Conservation (phyloP, 2,797 vertebrate genomes). For the Muscicapa comitata region DNA sequence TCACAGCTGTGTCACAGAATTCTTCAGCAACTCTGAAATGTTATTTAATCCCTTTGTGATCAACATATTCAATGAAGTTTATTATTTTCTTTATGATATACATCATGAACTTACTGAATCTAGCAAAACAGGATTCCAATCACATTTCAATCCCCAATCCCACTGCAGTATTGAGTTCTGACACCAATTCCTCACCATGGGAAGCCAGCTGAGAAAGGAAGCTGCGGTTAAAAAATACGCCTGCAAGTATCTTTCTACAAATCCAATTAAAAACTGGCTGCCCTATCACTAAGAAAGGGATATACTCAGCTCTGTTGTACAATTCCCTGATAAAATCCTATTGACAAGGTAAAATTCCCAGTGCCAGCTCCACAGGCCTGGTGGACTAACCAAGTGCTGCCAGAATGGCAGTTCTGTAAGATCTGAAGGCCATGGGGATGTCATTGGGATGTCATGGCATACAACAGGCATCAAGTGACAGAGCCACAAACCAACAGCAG, state of each 20-base stretch:
- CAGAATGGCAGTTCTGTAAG: neutral
- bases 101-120: neutral
- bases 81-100: neutral
- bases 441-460: rapidly evolving
- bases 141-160: neutral
- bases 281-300: neutral
- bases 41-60: neutral
- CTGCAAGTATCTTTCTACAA: neutral
- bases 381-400: neutral
- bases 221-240: neutral
- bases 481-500: neutral
- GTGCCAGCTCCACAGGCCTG: neutral
- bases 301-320: neutral
- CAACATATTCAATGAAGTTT: neutral
- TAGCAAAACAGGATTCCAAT: neutral
- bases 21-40: neutral
- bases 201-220: neutral
- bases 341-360: neutral
- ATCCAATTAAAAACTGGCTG: neutral
- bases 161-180: neutral
- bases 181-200: neutral
- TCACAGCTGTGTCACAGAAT: neutral
- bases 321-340: neutral
- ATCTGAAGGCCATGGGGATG: neutral
- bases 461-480: neutral